Conservation (phyloP, 1,140 invertebrate genomes). For the Reticulitermes speratus region DNA sequence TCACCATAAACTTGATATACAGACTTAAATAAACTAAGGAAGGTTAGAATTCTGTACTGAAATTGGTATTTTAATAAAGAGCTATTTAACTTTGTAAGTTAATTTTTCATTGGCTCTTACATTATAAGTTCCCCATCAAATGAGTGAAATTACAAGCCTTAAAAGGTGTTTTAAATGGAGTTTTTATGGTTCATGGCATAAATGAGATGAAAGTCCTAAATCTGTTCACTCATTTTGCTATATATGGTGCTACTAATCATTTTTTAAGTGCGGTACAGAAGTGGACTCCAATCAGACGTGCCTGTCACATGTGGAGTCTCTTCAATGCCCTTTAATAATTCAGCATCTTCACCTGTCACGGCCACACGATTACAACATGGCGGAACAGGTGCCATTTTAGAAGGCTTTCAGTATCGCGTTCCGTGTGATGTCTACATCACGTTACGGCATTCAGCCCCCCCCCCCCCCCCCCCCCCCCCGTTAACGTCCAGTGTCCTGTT, state of each 20-base stretch:
- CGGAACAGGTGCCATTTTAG: not conserved
- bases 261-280: not conserved
- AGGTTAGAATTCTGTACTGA: not conserved
- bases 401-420: not conserved
- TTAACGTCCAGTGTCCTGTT: no score
- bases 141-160: not conserved
- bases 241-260: not conserved
- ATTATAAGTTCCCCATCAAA: not conserved
- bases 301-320: not conserved
- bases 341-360: not conserved
- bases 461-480: no score
- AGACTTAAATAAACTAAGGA: not conserved
- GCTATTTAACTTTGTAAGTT: not conserved
- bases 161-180: not conserved
- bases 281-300: not conserved
- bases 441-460: no score
- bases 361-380: not conserved
- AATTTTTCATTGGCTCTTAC: not conserved
- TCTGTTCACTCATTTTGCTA: not conserved
- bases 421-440: not conserved
- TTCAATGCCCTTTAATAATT: not conserved
- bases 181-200: not conserved
- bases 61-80: not conserved
- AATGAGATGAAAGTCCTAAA: not conserved
- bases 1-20: not conserved